These are phyloP conservation scores for Drosophila diplacantha DNA, from an alignment of 2,888 invertebrate species.

Conservation along the genomic window DNA sequence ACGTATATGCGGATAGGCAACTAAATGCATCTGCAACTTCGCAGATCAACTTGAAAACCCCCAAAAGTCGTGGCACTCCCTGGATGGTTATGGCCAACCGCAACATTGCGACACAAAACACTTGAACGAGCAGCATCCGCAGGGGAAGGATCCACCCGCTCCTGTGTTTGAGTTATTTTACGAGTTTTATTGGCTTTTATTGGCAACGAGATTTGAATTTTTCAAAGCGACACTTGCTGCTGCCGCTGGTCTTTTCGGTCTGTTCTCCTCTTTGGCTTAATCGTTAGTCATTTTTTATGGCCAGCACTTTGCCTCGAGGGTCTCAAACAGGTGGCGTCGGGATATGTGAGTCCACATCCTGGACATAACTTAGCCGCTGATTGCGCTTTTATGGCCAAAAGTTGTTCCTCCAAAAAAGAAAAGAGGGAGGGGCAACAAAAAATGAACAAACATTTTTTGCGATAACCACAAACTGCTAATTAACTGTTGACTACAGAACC, in stretches of 20 bases:
- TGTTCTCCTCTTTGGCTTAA: slow-evolving; percentile 48
- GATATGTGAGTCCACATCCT: slow-evolving; percentile 34
- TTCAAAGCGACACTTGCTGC: slow-evolving; percentile 66
- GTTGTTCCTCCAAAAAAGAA: slow-evolving; percentile 39
- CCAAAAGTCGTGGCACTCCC: background rate
- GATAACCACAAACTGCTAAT: slow-evolving; percentile 68
- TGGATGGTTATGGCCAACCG: slow-evolving; percentile 53
- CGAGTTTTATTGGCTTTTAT: slow-evolving; percentile 74
- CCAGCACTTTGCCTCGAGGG: slow-evolving; percentile 50
- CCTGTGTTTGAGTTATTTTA: slow-evolving; percentile 68
- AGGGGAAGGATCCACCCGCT: slow-evolving; percentile 23
- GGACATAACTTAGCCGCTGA: slow-evolving; percentile 73
- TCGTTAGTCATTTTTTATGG: slow-evolving; percentile 76
- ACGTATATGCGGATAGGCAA: slow-evolving; percentile 11
- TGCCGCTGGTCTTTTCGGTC: slow-evolving; percentile 11
- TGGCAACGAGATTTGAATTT: slow-evolving; percentile 72
- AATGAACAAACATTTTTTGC: slow-evolving; percentile 32
- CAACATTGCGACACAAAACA: slow-evolving; percentile 69
- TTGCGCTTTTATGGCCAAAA: slow-evolving; percentile 75
- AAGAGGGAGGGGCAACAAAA: background rate
- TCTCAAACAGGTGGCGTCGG: slow-evolving; percentile 70
- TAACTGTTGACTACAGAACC: slow-evolving; percentile 53
- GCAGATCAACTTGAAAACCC: slow-evolving; percentile 29
- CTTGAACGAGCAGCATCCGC: slow-evolving; percentile 50
- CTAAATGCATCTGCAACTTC: slow-evolving; percentile 28